phyloP scores from a whole-genome alignment of 37 sponge, comb jelly and placozoan genomes.

The Aplysina aerophoba region DNA sequence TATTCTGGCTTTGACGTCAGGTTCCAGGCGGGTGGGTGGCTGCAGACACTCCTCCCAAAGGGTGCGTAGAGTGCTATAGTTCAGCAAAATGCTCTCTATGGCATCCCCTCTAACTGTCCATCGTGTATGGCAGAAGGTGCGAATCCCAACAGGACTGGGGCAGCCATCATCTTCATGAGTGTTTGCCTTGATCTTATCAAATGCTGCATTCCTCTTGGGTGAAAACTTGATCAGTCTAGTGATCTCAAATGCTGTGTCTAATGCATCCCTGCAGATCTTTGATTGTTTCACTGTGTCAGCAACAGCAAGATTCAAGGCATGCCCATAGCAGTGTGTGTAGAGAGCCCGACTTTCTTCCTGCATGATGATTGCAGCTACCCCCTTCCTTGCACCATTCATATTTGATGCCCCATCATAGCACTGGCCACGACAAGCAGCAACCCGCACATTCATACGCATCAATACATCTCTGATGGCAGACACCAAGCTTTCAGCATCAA shows the following conservation, averaged over 20 bases:
- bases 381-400: slow-evolving; percentile 42
- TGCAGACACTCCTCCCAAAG: slow-evolving; percentile 75
- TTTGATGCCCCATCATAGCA: slow-evolving; percentile 51
- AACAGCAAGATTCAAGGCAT: slow-evolving; percentile 44
- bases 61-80: slow-evolving; percentile 15
- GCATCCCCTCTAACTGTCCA: slow-evolving; percentile 43
- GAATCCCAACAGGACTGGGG: slow-evolving; percentile 10
- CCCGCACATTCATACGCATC: slow-evolving; percentile 13
- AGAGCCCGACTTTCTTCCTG: slow-evolving; percentile 31
- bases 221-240: slow-evolving; percentile 43
- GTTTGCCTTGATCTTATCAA: slow-evolving; percentile 33
- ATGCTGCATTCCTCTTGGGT: slow-evolving; percentile 37
- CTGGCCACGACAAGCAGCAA: slow-evolving; percentile 28
- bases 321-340: slow-evolving; percentile 43
- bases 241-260: slow-evolving; percentile 39
- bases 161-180: neutral
- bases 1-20: slow-evolving; percentile 73
- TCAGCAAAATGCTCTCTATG: slow-evolving; percentile 32
- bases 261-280: slow-evolving; percentile 43
- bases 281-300: slow-evolving; percentile 45
- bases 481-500: slow-evolving; percentile 27
- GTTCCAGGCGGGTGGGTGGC: slow-evolving; percentile 36
- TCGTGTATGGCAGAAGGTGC: slow-evolving; percentile 41
- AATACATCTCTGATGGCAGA: slow-evolving; percentile 39
- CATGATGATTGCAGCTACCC: slow-evolving; percentile 21